Evolutionary conservation across 2,113 vertebrate genomes (phyloP).

Genomic region (Centrocercus urophasianus): DNA sequence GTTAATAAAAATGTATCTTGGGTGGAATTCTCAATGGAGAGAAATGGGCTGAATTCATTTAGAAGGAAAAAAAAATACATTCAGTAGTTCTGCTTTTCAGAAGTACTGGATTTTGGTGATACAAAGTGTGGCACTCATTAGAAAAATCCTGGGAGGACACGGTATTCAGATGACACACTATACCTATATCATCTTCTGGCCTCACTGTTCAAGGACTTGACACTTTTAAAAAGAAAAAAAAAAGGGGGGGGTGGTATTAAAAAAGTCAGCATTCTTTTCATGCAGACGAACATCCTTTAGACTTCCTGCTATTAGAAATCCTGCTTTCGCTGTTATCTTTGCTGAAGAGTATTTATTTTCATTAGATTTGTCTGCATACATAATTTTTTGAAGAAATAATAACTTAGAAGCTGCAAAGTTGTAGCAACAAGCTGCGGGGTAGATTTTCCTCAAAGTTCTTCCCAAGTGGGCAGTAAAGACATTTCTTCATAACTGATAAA

Average conservation of each 20-base stretch:
- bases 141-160: background rate
- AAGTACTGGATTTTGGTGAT: background rate
- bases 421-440: background rate
- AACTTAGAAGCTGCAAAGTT: background rate
- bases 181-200: background rate
- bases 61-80: background rate
- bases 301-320: background rate
- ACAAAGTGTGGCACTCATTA: background rate
- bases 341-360: background rate
- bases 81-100: background rate
- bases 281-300: background rate
- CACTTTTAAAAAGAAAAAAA: background rate
- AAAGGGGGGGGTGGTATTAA: background rate
- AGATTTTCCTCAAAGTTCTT: background rate
- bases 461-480: background rate
- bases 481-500: background rate
- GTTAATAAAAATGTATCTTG: background rate
- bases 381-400: background rate
- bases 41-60: background rate
- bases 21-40: background rate
- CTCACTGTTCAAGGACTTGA: background rate
- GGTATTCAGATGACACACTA: background rate
- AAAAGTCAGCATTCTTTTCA: background rate
- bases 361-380: background rate
- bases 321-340: background rate